Evolutionary conservation across 2,888 invertebrate species (phyloP).

Genomic region (Eueremaeus valkanovi): DNA sequence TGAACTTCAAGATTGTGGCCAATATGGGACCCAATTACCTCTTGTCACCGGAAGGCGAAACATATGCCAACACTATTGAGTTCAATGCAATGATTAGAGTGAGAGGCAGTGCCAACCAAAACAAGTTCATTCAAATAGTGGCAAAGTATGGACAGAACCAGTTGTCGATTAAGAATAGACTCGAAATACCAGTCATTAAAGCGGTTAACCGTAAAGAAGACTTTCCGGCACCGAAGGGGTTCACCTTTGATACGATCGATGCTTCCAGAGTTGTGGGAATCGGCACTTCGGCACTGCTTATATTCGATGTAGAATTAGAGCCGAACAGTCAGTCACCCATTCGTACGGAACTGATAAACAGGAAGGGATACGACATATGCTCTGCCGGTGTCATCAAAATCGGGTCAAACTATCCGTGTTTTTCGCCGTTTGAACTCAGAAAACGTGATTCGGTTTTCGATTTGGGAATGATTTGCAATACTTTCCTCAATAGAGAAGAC

Average conservation of each 20-base stretch:
- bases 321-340: conserved; percentile 43
- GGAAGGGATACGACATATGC: conserved; percentile 45
- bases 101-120: conserved; percentile 22
- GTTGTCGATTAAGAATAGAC: conserved; percentile 23
- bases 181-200: conserved; percentile 37
- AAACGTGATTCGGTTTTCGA: conserved; percentile 27
- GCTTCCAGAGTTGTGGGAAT: conserved; percentile 31
- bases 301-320: conserved; percentile 45
- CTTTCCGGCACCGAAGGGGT: conserved; percentile 23
- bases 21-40: conserved; percentile 44
- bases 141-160: conserved; percentile 37
- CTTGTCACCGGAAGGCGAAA: conserved; percentile 19
- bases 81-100: conserved; percentile 42
- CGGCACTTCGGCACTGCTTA: conserved; percentile 43
- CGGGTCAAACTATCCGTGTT: conserved; percentile 47
- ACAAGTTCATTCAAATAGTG: conserved; percentile 37
- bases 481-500: conserved; percentile 26
- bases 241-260: conserved; percentile 18
- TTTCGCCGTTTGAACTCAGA: conserved; percentile 43
- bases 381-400: conserved; percentile 45
- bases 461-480: conserved; percentile 39
- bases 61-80: conserved; percentile 41
- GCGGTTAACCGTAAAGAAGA: background rate
- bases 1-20: conserved; percentile 44
- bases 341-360: conserved; percentile 39